A percentile compares a stretch with the other conserved stretches of the same genome.
phyloP scores from a whole-genome alignment of 2,113 vertebrate species.

The Nycticebus coucang region DNA sequence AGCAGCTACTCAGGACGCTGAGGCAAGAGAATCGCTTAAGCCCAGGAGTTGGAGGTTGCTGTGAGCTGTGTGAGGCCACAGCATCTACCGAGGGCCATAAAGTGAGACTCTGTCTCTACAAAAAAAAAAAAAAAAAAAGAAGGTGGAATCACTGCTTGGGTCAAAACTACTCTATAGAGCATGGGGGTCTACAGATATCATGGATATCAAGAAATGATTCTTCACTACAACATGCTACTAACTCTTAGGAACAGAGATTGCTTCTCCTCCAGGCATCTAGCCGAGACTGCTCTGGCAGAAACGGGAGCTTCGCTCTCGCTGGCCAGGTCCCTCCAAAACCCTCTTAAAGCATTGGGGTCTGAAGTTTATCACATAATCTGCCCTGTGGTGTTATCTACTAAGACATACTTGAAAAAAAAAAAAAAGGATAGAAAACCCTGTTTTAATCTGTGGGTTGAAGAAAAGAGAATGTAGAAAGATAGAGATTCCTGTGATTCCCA shows the following conservation, averaged over 20 bases:
- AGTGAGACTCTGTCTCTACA: too few relatives aligned
- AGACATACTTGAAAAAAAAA: not conserved
- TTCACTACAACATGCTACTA: not conserved
- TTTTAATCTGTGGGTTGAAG: not conserved
- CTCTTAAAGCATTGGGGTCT: not conserved
- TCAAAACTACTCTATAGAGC: not conserved
- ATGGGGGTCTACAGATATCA: not conserved
- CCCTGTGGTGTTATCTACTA: not conserved
- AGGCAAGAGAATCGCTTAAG: too few relatives aligned
- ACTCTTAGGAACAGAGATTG: not conserved
- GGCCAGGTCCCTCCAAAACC: not conserved
- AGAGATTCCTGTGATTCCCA: not conserved
- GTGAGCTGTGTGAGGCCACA: too few relatives aligned
- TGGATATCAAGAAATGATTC: not conserved
- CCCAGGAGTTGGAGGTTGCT: too few relatives aligned
- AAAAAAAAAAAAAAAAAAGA: constrained; percentile 1
- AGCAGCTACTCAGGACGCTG: too few relatives aligned
- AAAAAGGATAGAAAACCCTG: not conserved
- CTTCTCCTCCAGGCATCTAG: not conserved
- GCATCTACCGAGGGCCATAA: too few relatives aligned
- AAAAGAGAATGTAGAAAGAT: not conserved
- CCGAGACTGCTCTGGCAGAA: not conserved
- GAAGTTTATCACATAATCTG: not conserved
- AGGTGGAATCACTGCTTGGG: not conserved
- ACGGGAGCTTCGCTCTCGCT: not conserved